A percentile compares a stretch with the other conserved stretches of the same genome.
These are phyloP conservation scores for Anthopleura sola DNA, from an alignment of 64 coral and sea anemone species.

Conservation along the genomic window DNA sequence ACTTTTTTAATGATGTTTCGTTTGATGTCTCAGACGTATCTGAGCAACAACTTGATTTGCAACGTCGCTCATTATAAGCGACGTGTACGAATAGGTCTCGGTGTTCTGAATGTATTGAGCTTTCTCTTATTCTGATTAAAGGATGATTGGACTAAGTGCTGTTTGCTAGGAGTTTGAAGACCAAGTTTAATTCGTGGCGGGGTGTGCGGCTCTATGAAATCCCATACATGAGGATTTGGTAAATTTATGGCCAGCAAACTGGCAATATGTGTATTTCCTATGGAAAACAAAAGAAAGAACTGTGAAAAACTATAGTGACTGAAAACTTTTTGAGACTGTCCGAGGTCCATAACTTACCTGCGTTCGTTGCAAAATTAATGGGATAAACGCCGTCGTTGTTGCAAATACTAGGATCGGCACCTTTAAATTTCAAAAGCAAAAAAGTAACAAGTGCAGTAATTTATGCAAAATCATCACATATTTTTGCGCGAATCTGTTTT, in stretches of 20 bases:
- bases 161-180: constrained; percentile 75
- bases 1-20: too few relatives aligned
- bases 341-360: constrained; percentile 37
- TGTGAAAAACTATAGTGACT: constrained; percentile 5
- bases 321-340: not conserved
- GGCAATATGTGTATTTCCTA: constrained; percentile 58
- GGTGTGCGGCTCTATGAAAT: constrained; percentile 86
- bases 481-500: too few relatives aligned
- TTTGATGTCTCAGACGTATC: too few relatives aligned
- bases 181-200: constrained; percentile 78
- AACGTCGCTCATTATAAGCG: not conserved
- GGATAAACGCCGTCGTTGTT: constrained; percentile 82
- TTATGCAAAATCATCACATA: not conserved
- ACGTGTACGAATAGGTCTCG: not conserved
- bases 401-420: constrained; percentile 71
- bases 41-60: too few relatives aligned
- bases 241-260: constrained; percentile 65
- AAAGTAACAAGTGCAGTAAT: not conserved
- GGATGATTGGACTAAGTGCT: constrained; percentile 69
- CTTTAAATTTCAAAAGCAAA: constrained; percentile 26
- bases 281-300: not conserved
- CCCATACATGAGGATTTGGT: constrained; percentile 73
- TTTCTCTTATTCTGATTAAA: constrained; percentile 39
- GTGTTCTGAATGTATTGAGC: constrained; percentile 29
- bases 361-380: constrained; percentile 82